A percentile compares a stretch with the other conserved stretches of the same genome.
These are phyloP conservation scores for Drosophila bipectinata DNA, from an alignment of 1,140 invertebrate genomes.

Conservation along the genomic window DNA sequence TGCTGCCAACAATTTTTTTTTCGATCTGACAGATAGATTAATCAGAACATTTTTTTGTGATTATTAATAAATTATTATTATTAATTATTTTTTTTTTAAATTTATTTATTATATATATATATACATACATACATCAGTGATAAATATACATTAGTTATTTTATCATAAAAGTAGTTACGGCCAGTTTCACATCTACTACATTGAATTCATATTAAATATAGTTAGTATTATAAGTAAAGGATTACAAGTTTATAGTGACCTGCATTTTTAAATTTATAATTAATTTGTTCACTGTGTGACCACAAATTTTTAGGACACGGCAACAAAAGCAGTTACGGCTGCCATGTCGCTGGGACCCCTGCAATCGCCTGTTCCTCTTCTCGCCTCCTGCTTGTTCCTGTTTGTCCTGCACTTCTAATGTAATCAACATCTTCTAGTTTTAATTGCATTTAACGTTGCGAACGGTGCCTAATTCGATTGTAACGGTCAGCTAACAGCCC, in stretches of 20 bases:
- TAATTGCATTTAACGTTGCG: constrained; percentile 79
- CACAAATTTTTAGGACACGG: constrained; percentile 38
- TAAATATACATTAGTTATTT: too few relatives aligned
- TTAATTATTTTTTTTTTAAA: too few relatives aligned
- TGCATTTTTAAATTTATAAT: not conserved
- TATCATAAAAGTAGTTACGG: too few relatives aligned
- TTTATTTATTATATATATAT: too few relatives aligned
- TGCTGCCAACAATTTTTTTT: too few relatives aligned
- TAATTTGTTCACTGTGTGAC: constrained; percentile 19
- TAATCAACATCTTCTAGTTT: constrained; percentile 80
- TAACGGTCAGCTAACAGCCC: constrained; percentile 72
- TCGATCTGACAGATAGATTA: too few relatives aligned
- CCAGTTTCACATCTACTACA: not conserved
- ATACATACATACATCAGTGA: too few relatives aligned
- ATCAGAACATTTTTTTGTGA: too few relatives aligned
- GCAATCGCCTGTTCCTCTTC: constrained; percentile 32
- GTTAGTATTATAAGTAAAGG: not conserved
- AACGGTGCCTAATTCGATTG: constrained; percentile 78
- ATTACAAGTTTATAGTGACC: not conserved
- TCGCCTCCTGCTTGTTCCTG: constrained; percentile 38
- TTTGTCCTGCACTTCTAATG: constrained; percentile 73
- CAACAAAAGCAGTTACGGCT: constrained; percentile 17
- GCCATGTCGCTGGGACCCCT: constrained; percentile 23
- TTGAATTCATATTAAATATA: not conserved
- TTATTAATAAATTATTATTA: too few relatives aligned